phyloP scores from a whole-genome alignment of 1,140 invertebrate genomes.

The Alviniconcha marisindica region DNA sequence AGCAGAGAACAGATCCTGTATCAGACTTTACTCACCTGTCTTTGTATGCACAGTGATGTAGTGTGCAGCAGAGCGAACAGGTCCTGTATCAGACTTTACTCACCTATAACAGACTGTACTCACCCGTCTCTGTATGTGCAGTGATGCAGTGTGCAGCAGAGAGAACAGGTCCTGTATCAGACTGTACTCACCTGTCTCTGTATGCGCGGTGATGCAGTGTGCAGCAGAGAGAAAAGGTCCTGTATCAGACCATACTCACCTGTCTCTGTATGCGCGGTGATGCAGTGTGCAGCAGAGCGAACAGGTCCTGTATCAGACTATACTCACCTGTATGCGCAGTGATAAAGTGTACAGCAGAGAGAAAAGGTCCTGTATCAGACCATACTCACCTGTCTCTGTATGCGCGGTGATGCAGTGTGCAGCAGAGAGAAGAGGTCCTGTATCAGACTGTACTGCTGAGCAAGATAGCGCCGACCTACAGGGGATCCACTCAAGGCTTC shows the following conservation, averaged over 20 bases:
- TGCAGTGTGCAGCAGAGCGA: too few species aligned
- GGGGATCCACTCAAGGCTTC: slow-evolving; percentile 94
- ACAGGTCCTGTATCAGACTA: too few species aligned
- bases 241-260: slow-evolving; percentile 85
- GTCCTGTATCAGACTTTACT: too few species aligned
- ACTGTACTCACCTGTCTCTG: slow-evolving; percentile 90
- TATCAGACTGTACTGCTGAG: slow-evolving; percentile 90
- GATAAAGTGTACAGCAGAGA: slow-evolving; percentile 94
- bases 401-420: slow-evolving; percentile 95
- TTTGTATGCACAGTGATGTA: too few species aligned
- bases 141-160: too few species aligned
- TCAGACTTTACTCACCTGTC: too few species aligned
- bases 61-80: too few species aligned
- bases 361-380: slow-evolving; percentile 89
- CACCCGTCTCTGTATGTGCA: too few species aligned
- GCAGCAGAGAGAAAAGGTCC: slow-evolving; percentile 91
- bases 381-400: slow-evolving; percentile 88
- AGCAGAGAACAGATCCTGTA: too few species aligned
- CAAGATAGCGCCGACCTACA: slow-evolving; percentile 92
- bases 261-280: slow-evolving; percentile 93
- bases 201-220: slow-evolving; percentile 95
- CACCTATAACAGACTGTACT: too few species aligned
- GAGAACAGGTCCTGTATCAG: too few species aligned
- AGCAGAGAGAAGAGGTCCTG: slow-evolving; percentile 90
- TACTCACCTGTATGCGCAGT: too few species aligned